Evolutionary conservation across 1,140 invertebrate genomes (phyloP), one percentile per base, ranked within the genome.

Genomic region (Steinernema feltiae): DNA sequence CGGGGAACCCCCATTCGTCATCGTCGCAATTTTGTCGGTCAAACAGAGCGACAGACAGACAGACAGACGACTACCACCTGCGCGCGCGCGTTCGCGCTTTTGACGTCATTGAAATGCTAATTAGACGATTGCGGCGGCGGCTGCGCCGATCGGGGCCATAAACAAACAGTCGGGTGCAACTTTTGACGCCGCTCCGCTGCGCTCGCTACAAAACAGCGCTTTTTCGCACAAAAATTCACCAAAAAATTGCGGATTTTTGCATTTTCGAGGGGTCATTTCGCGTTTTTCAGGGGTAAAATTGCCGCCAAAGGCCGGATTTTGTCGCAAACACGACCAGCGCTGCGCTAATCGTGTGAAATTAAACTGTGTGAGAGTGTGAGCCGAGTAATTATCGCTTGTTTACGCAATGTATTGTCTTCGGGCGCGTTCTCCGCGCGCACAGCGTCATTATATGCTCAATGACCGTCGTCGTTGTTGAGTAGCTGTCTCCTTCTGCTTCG

Each of bases 1-100:
- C 17, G 35, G 30, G 70, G 70, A 71, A 41, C 35, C 70, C 63
- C 70, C 70, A 31, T 71, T 71, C 30, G 70, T 73, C 72, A 48
- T 48, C 72, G 35, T 41, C 35, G 35, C 35, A 41, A 18, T 41
- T 7, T 41, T 41, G 35, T 41, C 35, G 35, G 35, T 7, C 7
- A 41, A 7, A 18, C 35, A 41, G 7, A 41, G n/a, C n/a, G n/a
- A n/a, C n/a, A n/a, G n/a, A n/a, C n/a, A n/a, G n/a, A n/a, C n/a
- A n/a, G n/a, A n/a, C n/a, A n/a, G n/a, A 41, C 7, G 53, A 63
- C 24, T 63, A 63, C 53, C 53, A 63, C 53, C 53, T 63, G 53
- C 53, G 53, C 15, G 53, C 53, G 53, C 53, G 53, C 24, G 7
- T 41, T n/a, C n/a, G n/a, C n/a, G n/a, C n/a, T 63, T 63, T 27